Evolutionary conservation across 2,113 vertebrate species (phyloP).

Genomic region (Calidris pugnax): DNA sequence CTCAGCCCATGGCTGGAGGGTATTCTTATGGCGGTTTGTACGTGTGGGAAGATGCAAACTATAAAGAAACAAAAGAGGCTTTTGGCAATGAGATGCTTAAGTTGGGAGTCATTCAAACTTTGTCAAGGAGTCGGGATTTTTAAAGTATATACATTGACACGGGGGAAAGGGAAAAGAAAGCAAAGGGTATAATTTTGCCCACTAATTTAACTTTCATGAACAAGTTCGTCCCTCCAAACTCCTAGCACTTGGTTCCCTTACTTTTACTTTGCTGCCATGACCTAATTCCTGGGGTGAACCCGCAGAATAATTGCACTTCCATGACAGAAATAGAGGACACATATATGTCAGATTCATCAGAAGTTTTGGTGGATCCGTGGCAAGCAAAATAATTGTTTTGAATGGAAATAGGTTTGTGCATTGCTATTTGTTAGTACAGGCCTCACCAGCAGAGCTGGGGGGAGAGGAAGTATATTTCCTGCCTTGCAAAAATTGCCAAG

Average conservation of each 20-base stretch:
- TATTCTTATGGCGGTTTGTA: not conserved
- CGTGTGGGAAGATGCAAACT: not conserved
- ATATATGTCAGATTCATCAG: not conserved
- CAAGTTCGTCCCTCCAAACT: not conserved
- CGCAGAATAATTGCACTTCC: not conserved
- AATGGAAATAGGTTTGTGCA: not conserved
- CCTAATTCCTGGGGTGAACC: not conserved
- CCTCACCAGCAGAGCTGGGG: not conserved
- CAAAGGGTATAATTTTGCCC: not conserved
- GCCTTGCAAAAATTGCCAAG: not conserved
- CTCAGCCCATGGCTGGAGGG: not conserved
- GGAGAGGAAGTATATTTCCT: not conserved
- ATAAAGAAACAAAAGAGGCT: not conserved
- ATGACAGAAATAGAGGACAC: not conserved
- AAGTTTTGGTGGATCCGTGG: not conserved
- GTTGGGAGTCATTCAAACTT: not conserved
- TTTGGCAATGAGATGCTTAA: not conserved
- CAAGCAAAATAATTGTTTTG: not conserved
- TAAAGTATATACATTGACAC: not conserved
- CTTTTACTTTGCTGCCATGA: not conserved
- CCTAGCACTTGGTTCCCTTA: fast-evolving
- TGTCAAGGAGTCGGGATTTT: not conserved
- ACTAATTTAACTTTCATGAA: not conserved
- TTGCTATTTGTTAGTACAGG: not conserved
- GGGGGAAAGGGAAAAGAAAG: not conserved